Percentiles rank a stretch among this genome's conserved stretches.
Conservation (phyloP, 1,140 invertebrate species). For the Triops longicaudatus region DNA sequence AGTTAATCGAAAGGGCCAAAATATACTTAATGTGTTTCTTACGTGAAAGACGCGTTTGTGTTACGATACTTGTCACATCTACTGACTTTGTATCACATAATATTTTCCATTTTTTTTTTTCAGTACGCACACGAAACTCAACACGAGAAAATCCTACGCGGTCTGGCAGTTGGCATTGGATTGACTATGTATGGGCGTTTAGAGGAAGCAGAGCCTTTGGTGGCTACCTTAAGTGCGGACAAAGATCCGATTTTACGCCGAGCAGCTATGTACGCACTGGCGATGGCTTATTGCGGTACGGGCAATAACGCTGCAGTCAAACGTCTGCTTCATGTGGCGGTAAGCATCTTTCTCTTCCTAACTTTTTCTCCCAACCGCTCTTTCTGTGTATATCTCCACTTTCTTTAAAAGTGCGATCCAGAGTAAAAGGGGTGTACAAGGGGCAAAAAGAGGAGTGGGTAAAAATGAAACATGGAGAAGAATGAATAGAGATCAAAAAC, state of each 20-base stretch:
- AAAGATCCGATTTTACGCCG: slow-evolving; percentile 80
- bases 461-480: no score
- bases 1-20: no score
- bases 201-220: slow-evolving; percentile 91
- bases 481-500: no score
- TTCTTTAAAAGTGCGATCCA: not conserved
- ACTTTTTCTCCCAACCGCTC: not conserved
- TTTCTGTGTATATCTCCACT: slow-evolving; percentile 3
- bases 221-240: slow-evolving; percentile 72
- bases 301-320: slow-evolving; percentile 94
- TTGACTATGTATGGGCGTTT: slow-evolving; percentile 93
- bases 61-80: no score
- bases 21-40: no score
- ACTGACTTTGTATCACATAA: slow-evolving; percentile 19
- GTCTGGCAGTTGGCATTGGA: slow-evolving; percentile 89
- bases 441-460: not conserved
- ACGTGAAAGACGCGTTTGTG: no score
- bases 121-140: slow-evolving; percentile 82
- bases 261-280: slow-evolving; percentile 94
- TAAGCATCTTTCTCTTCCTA: slow-evolving; percentile 41
- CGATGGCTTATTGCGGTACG: slow-evolving; percentile 97
- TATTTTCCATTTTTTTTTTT: slow-evolving; percentile 33
- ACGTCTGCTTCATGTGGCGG: slow-evolving; percentile 89
- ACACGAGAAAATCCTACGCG: slow-evolving; percentile 96
- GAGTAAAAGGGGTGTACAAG: not conserved